Evolutionary conservation across 2,113 vertebrate genomes (phyloP).

Genomic region (Dasyornis broadbenti): DNA sequence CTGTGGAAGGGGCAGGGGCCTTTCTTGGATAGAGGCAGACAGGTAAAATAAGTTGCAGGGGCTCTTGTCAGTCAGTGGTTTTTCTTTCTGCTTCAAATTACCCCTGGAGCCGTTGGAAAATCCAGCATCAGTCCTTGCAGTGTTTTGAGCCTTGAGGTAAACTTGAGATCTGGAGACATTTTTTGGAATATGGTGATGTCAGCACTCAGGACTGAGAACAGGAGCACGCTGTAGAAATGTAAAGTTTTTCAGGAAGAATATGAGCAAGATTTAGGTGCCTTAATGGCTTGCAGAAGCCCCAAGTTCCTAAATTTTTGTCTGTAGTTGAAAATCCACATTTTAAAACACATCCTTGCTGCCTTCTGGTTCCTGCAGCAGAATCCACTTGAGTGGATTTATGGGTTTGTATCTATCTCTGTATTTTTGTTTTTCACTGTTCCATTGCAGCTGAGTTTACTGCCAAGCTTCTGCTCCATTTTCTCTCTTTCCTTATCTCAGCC

Average conservation of each 20-base stretch:
- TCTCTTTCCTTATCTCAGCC: neutral
- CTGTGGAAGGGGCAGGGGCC: neutral
- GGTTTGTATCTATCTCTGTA: neutral
- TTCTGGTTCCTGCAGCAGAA: neutral
- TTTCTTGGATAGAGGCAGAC: neutral
- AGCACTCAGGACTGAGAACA: neutral
- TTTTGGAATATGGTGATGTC: neutral
- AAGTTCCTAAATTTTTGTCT: neutral
- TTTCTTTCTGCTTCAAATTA: neutral
- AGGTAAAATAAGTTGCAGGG: neutral
- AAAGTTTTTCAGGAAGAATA: neutral
- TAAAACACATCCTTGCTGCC: accelerated
- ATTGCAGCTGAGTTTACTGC: neutral
- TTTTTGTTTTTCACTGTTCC: neutral
- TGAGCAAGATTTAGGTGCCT: neutral
- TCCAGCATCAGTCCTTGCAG: neutral
- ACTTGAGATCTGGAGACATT: neutral
- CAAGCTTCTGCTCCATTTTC: neutral
- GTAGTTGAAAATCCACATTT: neutral
- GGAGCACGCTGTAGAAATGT: neutral
- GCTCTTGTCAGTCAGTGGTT: neutral
- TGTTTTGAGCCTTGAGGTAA: neutral
- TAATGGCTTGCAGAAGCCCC: neutral
- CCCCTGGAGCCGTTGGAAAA: neutral
- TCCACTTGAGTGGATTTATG: neutral